Base-by-base conservation (phyloP, 2,797 vertebrate genomes). In the Chaetophractus vellerosus region DNA sequence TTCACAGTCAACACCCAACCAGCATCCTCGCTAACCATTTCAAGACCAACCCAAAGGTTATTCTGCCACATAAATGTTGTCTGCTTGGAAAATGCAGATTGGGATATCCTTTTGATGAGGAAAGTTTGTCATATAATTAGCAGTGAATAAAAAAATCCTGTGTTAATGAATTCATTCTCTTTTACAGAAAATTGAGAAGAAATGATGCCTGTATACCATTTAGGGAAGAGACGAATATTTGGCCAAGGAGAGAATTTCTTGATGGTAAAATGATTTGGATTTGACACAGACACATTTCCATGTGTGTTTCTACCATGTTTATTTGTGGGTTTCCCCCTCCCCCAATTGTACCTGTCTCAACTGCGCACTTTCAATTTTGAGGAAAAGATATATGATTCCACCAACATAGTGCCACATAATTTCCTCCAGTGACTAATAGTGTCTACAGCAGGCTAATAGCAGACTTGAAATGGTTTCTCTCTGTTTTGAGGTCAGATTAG, bases 241-340 rank as follows among this genome's bases (percentile, higher is more conserved):
- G 79, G 79, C 78, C 89, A 88, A 68, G 69, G 96, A 52, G 94
- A 95, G 64, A 78, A 75, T 88, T 96, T 87, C 89, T 93, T 85
- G 48, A 63, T 91, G 31, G 75, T 91, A 91, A 82, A 92, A 72
- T 61, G 41, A 79, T 84, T 96, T 63, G 1, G 18, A 93, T 96
- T 96, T 93, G 26, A 88, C 55, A 75, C 64, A 92, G 81, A 72
- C 24, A 63, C 80, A 88, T 81, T 88, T 76, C 79, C 72, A 63
- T 91, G 76, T 96, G 57, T 45, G 85, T 55, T 90, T 88, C 93
- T 92, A 94, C 87, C 36, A 33, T 95, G 94, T 95, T 96, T 96
- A 93, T 97, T 93, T 93, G 82, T 93, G 24, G 79, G 63, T 71
- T 92, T 96, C 57, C 91, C 66, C 16, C 36, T 88, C 38, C 55